Evolutionary conservation across 2,797 vertebrate genomes (phyloP).

Genomic region (Xenops minutus): DNA sequence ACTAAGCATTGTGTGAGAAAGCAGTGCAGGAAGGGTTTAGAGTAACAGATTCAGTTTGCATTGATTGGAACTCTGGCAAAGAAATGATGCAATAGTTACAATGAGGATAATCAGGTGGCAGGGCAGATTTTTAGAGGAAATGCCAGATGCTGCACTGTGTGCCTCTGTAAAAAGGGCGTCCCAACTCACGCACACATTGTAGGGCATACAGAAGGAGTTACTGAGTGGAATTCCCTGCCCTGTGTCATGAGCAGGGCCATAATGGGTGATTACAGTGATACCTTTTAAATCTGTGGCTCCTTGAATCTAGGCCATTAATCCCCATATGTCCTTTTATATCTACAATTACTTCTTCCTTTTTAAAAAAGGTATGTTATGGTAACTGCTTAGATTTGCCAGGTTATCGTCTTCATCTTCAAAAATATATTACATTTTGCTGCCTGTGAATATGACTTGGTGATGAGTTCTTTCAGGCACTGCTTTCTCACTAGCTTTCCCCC

Average conservation of each 20-base stretch:
- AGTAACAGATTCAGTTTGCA: rapidly evolving
- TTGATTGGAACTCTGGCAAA: neutral
- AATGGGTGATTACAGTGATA: neutral
- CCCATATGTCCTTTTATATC: neutral
- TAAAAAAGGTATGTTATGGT: rapidly evolving
- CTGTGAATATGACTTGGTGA: neutral
- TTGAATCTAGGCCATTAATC: neutral
- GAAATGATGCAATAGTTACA: neutral
- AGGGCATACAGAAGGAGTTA: neutral
- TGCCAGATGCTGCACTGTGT: neutral
- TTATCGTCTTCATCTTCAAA: neutral
- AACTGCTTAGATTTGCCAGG: neutral
- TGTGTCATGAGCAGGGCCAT: rapidly evolving
- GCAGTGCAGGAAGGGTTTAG: neutral
- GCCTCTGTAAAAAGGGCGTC: neutral
- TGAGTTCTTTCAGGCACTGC: neutral
- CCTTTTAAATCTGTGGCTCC: neutral
- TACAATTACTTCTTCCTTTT: neutral
- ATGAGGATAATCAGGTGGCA: neutral
- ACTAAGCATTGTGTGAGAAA: neutral
- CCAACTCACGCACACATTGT: neutral
- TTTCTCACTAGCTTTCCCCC: neutral
- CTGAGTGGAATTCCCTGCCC: neutral
- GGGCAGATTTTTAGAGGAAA: neutral
- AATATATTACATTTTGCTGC: neutral